Percentiles rank a stretch among this genome's conserved stretches.
Conservation (phyloP, 2,888 invertebrate genomes). For the Melitaea athalia region DNA sequence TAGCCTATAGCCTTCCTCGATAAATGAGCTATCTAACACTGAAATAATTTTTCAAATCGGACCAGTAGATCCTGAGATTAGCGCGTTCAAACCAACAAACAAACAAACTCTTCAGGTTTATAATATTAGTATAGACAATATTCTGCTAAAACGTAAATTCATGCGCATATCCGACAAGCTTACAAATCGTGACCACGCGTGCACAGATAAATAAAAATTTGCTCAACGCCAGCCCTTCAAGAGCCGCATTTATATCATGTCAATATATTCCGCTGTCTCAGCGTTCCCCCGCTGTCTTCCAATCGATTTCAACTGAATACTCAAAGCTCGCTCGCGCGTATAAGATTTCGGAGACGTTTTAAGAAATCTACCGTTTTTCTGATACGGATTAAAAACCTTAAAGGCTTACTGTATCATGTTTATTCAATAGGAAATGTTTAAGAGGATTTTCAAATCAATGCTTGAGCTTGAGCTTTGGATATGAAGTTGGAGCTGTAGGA, state of each 20-base stretch:
- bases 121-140: too few relatives aligned
- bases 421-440: conserved; percentile 15
- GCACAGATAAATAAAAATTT: conserved; percentile 32
- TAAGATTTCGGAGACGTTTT: conserved; percentile 41
- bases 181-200: conserved; percentile 22
- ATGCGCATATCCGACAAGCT: conserved; percentile 8
- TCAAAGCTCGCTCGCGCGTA: conserved; percentile 41
- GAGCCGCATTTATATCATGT: conserved; percentile 25
- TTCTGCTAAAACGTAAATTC: neutral
- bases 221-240: conserved; percentile 12
- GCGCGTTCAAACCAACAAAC: too few relatives aligned
- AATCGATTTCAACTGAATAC: conserved; percentile 47
- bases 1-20: too few relatives aligned
- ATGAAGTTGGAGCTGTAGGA: neutral
- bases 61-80: too few relatives aligned
- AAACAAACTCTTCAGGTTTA: too few relatives aligned
- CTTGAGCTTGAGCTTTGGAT: neutral
- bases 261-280: conserved; percentile 40
- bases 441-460: neutral
- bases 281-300: conserved; percentile 39
- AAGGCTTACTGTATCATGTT: conserved; percentile 20
- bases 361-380: conserved; percentile 23
- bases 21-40: too few relatives aligned
- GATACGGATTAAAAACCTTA: conserved; percentile 30
- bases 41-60: too few relatives aligned